phyloP scores from a whole-genome alignment of 2,113 vertebrate genomes.

The Dicrurus megarhynchus region DNA sequence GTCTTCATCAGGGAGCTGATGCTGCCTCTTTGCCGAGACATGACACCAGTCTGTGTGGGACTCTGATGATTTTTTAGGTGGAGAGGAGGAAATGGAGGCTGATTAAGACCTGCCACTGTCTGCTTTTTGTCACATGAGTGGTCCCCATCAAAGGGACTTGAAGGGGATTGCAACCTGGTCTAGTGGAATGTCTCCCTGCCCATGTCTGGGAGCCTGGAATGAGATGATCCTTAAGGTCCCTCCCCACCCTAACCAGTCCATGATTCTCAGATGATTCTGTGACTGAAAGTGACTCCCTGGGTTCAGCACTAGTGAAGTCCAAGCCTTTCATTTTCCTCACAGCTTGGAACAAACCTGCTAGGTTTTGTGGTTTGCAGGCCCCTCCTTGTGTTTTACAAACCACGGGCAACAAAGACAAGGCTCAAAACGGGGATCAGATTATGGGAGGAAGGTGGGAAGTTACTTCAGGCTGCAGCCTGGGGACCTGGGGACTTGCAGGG shows the following conservation, averaged over 20 bases:
- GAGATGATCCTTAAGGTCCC: not conserved
- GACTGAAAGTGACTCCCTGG: not conserved
- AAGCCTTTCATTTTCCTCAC: not conserved
- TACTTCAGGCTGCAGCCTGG: not conserved
- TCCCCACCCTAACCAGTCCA: not conserved
- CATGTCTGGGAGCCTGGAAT: not conserved
- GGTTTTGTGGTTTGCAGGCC: not conserved
- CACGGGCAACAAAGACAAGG: not conserved
- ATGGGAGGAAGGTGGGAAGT: not conserved
- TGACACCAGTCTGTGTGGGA: not conserved
- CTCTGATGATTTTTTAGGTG: not conserved
- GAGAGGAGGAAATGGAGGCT: not conserved
- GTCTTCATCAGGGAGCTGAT: not conserved
- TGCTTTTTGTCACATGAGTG: not conserved
- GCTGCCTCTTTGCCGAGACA: not conserved
- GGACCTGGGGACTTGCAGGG: not conserved
- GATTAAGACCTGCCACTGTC: not conserved
- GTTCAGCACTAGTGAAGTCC: not conserved
- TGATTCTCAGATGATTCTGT: not conserved
- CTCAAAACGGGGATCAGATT: not conserved
- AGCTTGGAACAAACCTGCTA: not conserved
- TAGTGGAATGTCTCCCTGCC: not conserved
- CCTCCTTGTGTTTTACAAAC: fast-evolving
- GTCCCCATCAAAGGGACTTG: not conserved
- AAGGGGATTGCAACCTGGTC: not conserved